Percentiles rank a stretch among this genome's conserved stretches.
These are phyloP conservation scores for Vipera latastei DNA, from an alignment of 2,797 vertebrate genomes.

Conservation along the genomic window DNA sequence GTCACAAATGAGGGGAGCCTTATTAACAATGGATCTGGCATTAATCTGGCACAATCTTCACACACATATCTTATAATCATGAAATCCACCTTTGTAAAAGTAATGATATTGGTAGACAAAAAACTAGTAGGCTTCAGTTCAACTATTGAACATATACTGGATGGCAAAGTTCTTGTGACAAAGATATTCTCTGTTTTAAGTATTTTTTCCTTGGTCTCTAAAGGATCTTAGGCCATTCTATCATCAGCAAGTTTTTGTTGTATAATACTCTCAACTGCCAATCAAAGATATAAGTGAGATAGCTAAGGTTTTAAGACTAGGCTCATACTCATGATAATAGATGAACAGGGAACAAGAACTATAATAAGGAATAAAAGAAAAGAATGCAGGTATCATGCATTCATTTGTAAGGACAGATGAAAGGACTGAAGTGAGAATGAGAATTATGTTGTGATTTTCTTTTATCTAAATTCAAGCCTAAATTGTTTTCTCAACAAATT, in stretches of 20 bases:
- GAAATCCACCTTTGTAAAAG: background rate
- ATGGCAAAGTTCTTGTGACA: background rate
- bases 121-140: background rate
- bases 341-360: constrained; percentile 7
- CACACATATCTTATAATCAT: background rate
- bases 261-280: background rate
- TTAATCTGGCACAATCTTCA: background rate
- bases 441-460: constrained; percentile 66
- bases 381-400: constrained; percentile 15
- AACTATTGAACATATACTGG: background rate
- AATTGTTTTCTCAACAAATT: constrained; percentile 71
- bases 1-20: too few relatives aligned
- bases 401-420: background rate
- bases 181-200: background rate
- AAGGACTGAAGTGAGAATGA: constrained; percentile 14
- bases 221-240: background rate
- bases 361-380: constrained; percentile 18
- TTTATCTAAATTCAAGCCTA: constrained; percentile 69
- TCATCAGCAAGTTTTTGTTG: background rate
- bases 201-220: background rate
- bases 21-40: too few relatives aligned
- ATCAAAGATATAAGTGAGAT: background rate
- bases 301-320: background rate
- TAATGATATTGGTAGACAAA: background rate
- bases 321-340: background rate